Base-by-base conservation (phyloP, 2,888 invertebrate species). In the Eristalis intricaria region DNA sequence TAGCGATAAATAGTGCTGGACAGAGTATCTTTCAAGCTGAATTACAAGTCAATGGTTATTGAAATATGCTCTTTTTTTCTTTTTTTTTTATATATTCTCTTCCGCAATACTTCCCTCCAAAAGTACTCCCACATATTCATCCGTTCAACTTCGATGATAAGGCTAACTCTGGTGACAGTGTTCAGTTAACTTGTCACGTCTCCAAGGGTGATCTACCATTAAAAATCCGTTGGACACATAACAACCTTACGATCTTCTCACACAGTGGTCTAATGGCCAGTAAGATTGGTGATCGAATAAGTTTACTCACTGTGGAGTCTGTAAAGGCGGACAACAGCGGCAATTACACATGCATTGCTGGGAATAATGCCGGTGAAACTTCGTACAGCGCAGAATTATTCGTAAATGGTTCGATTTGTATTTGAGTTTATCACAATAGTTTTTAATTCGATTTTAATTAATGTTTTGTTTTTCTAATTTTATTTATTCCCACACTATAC, bases 321-420 rank as follows among this genome's bases (percentile, higher is more conserved):
- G 96, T 96, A 89, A 95, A 95, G 90, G 95, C 95, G 89, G 94
- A 94, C 89, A 95, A 96, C 93, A 94, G 95, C 90, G 96, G 96
- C 91, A 95, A 95, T 92, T 96, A 95, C 92, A 95, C 95, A 75
- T 96, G 96, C 93, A 94, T 94, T 89, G 95, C 95, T 88, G 94
- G 93, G 90, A 96, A 96, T 92, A 93, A 93, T 90, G 95, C 95
- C 89, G 95, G 95, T 90, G 94, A 94, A 89, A 94, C 94, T 91
- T 95, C 94, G 90, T 95, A 94, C 91, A 94, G 94, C 77, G 94
- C 95, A 89, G 94, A 94, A 90, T 94, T 96, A 92, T 94, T 94
- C 93, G 95, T 96, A 89, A 95, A 95, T 94, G 95, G 95, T 95
- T 93, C 69, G 82, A 15, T 81, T 77, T 69, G 68, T 35, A 58